These are phyloP conservation scores for Triplophysa dalaica DNA, from an alignment of 2,113 vertebrate genomes.

Conservation along the genomic window DNA sequence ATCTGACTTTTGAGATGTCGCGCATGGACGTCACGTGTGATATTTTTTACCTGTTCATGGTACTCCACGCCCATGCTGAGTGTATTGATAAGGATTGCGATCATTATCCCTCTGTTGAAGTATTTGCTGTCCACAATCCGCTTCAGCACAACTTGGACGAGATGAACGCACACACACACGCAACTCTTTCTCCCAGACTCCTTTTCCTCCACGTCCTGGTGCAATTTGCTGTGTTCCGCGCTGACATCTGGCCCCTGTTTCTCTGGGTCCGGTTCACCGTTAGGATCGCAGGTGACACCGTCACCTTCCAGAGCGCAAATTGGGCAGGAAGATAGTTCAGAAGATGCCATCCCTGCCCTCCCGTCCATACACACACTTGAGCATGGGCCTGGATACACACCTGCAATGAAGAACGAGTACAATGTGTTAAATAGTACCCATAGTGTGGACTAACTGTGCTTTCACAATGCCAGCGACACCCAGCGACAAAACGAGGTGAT, in stretches of 20 bases:
- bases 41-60: conserved; percentile 86
- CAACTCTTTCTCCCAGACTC: conserved; percentile 53
- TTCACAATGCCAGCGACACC: too few relatives aligned
- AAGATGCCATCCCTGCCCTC: conserved; percentile 14
- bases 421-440: not conserved
- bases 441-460: too few relatives aligned
- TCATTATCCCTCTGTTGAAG: conserved; percentile 97
- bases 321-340: conserved; percentile 30
- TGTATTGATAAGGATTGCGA: conserved; percentile 95
- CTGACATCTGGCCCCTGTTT: conserved; percentile 33
- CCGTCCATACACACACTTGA: conserved; percentile 47
- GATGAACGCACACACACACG: conserved; percentile 59
- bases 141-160: conserved; percentile 71
- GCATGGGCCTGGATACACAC: conserved; percentile 54
- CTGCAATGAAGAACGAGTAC: conserved; percentile 53
- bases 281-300: conserved; percentile 31
- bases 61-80: conserved; percentile 97
- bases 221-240: conserved; percentile 45
- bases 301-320: conserved; percentile 29
- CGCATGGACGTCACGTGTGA: not conserved
- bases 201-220: conserved; percentile 5
- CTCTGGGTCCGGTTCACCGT: conserved; percentile 36
- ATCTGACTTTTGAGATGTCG: too few relatives aligned
- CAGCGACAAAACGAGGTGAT: too few relatives aligned
- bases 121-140: conserved; percentile 95